Evolutionary conservation across 2,113 vertebrate species (phyloP), one percentile per base, ranked within the genome.

Genomic region (Anhinga anhinga): DNA sequence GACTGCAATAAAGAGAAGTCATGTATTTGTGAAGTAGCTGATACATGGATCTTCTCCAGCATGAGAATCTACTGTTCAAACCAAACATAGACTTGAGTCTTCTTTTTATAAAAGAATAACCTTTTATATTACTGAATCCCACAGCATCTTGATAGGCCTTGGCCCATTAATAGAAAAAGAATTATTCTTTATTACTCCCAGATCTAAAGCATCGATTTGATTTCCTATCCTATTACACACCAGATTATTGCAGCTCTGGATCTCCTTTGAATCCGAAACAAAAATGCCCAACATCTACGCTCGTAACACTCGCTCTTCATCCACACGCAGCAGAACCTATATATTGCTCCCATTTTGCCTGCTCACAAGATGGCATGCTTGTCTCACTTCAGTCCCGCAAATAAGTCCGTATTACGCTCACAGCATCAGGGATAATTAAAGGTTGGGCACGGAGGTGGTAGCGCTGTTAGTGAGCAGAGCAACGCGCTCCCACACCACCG

Each of bases 281-380:
- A 79, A 74, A 74, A 18, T 2, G 1, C 18, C 36, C 42, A 74
- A 42, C 21, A 38, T 20, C 47, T 52, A 49, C 0, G 0, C 29
- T 47, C 20, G 1, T 8, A 83, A 78, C 32, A 11, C 27, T 82
- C 8, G 0, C 21, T 7, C 66, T 52, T 62, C 50, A 13, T 9
- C 65, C 0, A 0, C 40, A 38, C 21, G 1, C 47, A 71, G 50
- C 3, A 2, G 72, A 85, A 80, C 52, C 58, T 59, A 20, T 63
- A 7, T 0, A 15, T 3, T n/a, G 83, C 19, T 93, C 72, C 93
- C 87, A 53, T 93, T 82, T 78, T 95, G 92, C 85, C 65, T 95
- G 90, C 90, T 95, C 93, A 94, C 95, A 96, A 97, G 94, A 95
- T 96, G 96, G 95, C 95, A 97, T 67, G 88, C 93, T 96, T 91